Percentiles rank a stretch among this genome's conserved stretches.
Evolutionary conservation across 2,888 invertebrate genomes (phyloP).

Genomic region (Poecilobothrus nobilitatus): DNA sequence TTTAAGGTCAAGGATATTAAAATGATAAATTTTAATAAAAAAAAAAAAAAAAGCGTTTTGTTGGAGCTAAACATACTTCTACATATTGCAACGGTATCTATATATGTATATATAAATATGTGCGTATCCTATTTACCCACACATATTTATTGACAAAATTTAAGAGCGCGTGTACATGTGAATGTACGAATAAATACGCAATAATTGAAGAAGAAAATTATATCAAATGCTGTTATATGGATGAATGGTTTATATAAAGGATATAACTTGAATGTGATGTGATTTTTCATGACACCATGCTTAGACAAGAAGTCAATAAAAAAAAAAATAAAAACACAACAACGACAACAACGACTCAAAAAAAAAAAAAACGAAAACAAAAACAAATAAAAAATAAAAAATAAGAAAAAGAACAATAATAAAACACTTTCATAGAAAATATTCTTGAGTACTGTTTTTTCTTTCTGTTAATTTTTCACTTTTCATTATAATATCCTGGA

Average conservation of each 20-base stretch:
- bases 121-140: neutral
- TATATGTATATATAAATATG: neutral
- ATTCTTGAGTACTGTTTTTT: too few species aligned
- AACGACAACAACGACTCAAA: neutral
- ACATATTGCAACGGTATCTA: too few species aligned
- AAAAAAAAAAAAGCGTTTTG: neutral
- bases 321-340: too few species aligned
- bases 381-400: too few species aligned
- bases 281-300: conserved; percentile 1
- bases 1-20: conserved; percentile 28
- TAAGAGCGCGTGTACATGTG: neutral
- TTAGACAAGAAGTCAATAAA: neutral
- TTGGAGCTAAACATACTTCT: neutral
- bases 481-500: neutral
- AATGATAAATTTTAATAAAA: conserved; percentile 2
- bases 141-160: too few species aligned
- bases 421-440: too few species aligned
- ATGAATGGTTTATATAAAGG: neutral
- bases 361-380: neutral
- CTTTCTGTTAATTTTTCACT: neutral
- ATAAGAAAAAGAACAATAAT: too few species aligned
- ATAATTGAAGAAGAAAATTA: neutral
- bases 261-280: neutral
- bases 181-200: neutral
- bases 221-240: neutral